These are phyloP conservation scores for Himalopsyche phryganea DNA, from an alignment of 1,140 invertebrate species.

Conservation along the genomic window DNA sequence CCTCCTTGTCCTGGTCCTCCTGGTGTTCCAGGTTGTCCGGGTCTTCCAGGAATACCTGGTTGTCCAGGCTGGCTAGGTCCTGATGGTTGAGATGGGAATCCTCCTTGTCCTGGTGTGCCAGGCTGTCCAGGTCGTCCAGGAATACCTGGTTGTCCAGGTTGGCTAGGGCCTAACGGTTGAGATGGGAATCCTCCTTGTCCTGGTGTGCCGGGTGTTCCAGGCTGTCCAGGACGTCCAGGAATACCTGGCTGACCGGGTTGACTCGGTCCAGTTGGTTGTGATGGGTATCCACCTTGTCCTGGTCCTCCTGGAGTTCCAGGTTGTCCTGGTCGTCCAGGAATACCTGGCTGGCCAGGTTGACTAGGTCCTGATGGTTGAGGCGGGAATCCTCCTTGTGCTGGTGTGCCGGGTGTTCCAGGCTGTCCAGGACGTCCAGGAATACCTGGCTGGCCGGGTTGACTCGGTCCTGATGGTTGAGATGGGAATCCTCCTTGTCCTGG, in stretches of 20 bases:
- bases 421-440: constrained; percentile 27
- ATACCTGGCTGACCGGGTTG: constrained; percentile 29
- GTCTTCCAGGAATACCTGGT: no score
- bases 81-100: no score
- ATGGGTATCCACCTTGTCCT: neutral
- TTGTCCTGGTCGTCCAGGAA: neutral
- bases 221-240: constrained; percentile 25
- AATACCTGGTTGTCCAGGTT: neutral
- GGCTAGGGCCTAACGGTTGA: no score
- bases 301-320: no score
- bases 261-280: neutral
- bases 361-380: no score
- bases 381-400: neutral
- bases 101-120: neutral
- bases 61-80: neutral
- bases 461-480: neutral
- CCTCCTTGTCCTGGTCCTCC: no score
- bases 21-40: no score
- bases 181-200: no score
- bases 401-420: constrained; percentile 25
- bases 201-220: constrained; percentile 26
- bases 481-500: neutral
- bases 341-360: neutral
- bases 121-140: neutral
- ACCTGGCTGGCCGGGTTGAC: constrained; percentile 30